Evolutionary conservation across 2,797 vertebrate species (phyloP).

Genomic region (Manis crassicaudata): DNA sequence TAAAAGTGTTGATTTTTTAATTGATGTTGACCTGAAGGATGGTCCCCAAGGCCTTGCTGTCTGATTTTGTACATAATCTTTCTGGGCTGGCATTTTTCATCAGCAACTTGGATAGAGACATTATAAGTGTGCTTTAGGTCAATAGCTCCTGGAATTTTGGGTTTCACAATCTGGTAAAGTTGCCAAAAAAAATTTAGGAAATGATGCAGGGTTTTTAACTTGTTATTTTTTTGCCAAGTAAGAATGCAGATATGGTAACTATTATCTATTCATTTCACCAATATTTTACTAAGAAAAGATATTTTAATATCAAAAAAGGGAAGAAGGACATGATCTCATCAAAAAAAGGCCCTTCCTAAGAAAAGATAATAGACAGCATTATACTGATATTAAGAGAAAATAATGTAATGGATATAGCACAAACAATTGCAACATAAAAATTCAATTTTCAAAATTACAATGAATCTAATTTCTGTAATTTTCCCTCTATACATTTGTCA

Average conservation of each 20-base stretch:
- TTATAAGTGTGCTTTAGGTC: not conserved
- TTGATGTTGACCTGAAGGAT: not conserved
- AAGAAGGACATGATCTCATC: not conserved
- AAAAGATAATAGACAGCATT: slow-evolving; percentile 44
- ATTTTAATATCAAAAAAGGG: slow-evolving; percentile 28
- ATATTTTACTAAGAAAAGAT: not conserved
- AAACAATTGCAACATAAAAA: slow-evolving; percentile 37
- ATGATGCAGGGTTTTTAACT: not conserved
- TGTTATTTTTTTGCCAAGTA: slow-evolving; percentile 41
- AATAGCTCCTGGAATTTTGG: not conserved
- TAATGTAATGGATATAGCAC: slow-evolving; percentile 26
- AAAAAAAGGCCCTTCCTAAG: not conserved
- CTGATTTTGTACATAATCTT: slow-evolving; percentile 1
- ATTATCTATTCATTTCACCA: not conserved
- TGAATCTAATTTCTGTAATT: slow-evolving; percentile 54
- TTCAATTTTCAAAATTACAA: slow-evolving; percentile 55
- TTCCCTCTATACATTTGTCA: slow-evolving; percentile 42
- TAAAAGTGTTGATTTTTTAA: slow-evolving; percentile 28
- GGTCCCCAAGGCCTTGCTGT: not conserved
- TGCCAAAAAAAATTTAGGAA: not conserved
- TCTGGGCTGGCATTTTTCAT: slow-evolving; percentile 21
- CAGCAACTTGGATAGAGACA: not conserved
- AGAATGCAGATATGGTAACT: not conserved
- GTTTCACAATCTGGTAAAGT: not conserved
- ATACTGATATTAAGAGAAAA: slow-evolving; percentile 47